Evolutionary conservation across 2,113 vertebrate genomes (phyloP).

Genomic region (Mastomys coucha): DNA sequence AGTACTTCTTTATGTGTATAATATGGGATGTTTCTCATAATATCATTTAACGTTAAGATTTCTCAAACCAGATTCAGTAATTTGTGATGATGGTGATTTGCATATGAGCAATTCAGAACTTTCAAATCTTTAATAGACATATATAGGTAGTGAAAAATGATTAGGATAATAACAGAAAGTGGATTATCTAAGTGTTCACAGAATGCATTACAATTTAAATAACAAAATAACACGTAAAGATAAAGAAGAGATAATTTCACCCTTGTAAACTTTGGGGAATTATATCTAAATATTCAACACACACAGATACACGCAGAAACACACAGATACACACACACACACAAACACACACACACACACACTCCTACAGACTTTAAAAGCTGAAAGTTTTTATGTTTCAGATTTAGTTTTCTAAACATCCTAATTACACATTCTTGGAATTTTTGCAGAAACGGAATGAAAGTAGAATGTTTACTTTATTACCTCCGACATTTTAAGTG

Average conservation of each 20-base stretch:
- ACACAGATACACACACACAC: neutral
- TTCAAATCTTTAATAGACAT: neutral
- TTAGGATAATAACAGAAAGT: neutral
- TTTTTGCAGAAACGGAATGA: neutral
- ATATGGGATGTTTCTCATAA: neutral
- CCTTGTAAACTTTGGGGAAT: neutral
- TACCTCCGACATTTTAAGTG: neutral
- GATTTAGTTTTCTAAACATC: neutral
- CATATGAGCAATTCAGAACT: neutral
- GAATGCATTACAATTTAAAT: neutral
- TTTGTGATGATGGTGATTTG: neutral
- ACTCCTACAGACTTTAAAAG: neutral
- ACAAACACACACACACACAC: neutral
- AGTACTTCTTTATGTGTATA: neutral
- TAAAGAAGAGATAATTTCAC: neutral
- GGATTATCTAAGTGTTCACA: neutral
- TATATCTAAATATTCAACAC: neutral
- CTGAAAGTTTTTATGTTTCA: neutral
- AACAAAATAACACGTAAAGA: neutral
- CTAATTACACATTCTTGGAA: neutral
- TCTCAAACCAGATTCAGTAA: neutral
- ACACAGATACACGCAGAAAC: too few species aligned
- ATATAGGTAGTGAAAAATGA: neutral
- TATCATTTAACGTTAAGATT: neutral
- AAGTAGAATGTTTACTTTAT: neutral